Evolutionary conservation across 2,113 vertebrate genomes (phyloP).

Genomic region (Lichenostomus cassidix): DNA sequence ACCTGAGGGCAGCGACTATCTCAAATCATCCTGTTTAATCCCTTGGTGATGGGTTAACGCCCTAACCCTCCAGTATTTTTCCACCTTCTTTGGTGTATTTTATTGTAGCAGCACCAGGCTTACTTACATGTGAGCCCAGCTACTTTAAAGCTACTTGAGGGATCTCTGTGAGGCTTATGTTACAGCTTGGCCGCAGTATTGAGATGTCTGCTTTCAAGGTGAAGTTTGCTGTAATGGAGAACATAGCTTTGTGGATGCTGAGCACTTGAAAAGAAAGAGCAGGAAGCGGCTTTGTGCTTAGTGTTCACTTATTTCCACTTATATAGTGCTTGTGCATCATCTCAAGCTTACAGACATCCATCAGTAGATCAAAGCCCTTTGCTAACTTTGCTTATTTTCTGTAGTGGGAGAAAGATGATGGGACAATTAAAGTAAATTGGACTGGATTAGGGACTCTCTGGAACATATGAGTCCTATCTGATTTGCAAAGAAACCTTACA

Average conservation of each 20-base stretch:
- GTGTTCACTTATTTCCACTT: background rate
- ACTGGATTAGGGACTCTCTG: background rate
- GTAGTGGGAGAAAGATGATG: background rate
- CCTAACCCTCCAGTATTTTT: slow-evolving; percentile 29
- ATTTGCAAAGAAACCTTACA: background rate
- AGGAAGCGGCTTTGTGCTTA: background rate
- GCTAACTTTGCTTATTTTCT: background rate
- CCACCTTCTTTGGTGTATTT: background rate
- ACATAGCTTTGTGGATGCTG: background rate
- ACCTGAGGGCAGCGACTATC: background rate
- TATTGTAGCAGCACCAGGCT: background rate
- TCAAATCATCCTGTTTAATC: slow-evolving; percentile 14
- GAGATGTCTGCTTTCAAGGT: background rate
- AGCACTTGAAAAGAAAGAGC: background rate
- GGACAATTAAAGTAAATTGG: background rate
- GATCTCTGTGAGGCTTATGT: background rate
- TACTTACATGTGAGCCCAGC: background rate
- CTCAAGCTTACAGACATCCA: background rate
- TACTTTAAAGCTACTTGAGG: background rate
- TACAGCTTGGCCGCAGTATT: background rate
- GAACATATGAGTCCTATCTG: background rate
- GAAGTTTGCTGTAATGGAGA: background rate
- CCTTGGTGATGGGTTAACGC: background rate
- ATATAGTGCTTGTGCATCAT: background rate
- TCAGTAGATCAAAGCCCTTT: background rate